Evolutionary conservation across 2,113 vertebrate species (phyloP).

Genomic region (Lutjanus erythropterus): DNA sequence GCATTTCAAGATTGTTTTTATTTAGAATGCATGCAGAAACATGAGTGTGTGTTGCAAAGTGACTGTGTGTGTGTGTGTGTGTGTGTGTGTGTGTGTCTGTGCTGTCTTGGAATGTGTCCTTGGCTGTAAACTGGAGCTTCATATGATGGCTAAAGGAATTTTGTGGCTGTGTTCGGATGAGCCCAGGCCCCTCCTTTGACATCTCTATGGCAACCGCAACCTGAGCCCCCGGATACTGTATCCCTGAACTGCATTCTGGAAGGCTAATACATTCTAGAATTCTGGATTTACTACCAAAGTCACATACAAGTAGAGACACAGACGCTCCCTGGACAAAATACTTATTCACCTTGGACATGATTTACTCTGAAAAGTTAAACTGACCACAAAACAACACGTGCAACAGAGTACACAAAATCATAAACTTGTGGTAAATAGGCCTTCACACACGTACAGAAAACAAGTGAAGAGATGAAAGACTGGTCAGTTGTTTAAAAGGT

Average conservation of each 20-base stretch:
- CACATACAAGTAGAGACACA: slow-evolving; percentile 20
- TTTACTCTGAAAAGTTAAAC: slow-evolving; percentile 9
- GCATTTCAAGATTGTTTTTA: slow-evolving; percentile 20
- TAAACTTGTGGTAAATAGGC: not conserved
- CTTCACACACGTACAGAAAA: not conserved
- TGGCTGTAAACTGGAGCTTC: slow-evolving; percentile 75
- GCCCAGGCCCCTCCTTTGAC: slow-evolving; percentile 36
- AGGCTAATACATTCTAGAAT: slow-evolving; percentile 59
- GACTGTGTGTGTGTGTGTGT: slow-evolving; percentile 31
- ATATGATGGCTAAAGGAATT: slow-evolving; percentile 72
- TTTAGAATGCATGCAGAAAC: slow-evolving; percentile 24
- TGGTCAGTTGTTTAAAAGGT: not conserved
- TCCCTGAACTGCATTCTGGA: slow-evolving; percentile 61
- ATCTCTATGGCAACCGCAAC: slow-evolving; percentile 76
- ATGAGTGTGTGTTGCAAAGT: slow-evolving; percentile 27
- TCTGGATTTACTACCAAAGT: slow-evolving; percentile 40
- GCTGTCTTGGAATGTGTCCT: slow-evolving; percentile 76
- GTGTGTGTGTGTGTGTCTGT: not conserved
- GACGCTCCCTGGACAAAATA: slow-evolving; percentile 7
- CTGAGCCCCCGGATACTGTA: slow-evolving; percentile 66
- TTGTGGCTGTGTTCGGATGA: slow-evolving; percentile 56
- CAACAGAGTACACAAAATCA: not conserved
- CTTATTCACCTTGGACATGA: not conserved
- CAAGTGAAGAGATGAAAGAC: not conserved
- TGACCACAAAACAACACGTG: not conserved